These are phyloP conservation scores for Deladenus siricidicola DNA, from an alignment of 2,888 invertebrate genomes.

Conservation along the genomic window DNA sequence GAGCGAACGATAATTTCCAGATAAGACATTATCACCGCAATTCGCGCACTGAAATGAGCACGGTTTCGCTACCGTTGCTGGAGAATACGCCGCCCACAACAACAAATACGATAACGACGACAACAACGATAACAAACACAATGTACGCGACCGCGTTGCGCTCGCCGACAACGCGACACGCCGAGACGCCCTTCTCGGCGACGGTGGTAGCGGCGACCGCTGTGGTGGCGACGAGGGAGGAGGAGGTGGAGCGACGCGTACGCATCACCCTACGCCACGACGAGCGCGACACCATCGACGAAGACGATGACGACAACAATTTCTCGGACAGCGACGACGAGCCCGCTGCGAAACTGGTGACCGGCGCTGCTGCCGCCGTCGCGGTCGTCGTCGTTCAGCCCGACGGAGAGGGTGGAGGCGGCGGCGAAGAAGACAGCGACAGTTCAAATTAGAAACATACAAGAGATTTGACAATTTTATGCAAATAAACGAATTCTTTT, in stretches of 20 bases:
- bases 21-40: background rate
- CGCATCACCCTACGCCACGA: background rate
- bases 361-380: background rate
- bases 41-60: background rate
- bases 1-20: too few species aligned
- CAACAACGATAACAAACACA: too few species aligned
- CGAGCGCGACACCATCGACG: background rate
- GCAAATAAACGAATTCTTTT: too few species aligned
- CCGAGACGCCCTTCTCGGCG: too few species aligned
- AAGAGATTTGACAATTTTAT: too few species aligned
- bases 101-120: too few species aligned
- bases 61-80: background rate
- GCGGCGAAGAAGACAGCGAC: too few species aligned
- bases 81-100: background rate
- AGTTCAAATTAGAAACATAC: too few species aligned
- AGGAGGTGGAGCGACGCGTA: background rate
- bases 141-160: too few species aligned
- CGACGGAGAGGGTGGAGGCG: background rate
- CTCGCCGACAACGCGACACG: too few species aligned
- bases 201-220: background rate
- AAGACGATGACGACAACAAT: background rate
- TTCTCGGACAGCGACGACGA: background rate
- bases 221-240: background rate
- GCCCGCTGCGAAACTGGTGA: background rate
- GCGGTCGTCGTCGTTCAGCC: background rate